Evolutionary conservation across 2,113 vertebrate species (phyloP).

Genomic region (Notarius quadriscutis): DNA sequence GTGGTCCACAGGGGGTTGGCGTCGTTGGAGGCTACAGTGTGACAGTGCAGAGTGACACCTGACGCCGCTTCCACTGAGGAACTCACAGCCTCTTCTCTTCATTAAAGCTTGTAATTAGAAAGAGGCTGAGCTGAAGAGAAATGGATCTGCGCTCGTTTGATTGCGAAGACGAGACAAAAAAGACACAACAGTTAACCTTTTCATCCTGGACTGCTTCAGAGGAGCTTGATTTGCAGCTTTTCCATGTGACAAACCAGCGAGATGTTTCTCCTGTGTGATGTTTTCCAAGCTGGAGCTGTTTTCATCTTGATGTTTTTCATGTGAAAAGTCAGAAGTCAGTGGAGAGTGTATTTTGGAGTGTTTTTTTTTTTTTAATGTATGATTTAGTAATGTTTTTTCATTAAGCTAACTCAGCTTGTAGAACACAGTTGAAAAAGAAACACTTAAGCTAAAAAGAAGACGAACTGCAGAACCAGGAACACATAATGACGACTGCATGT

Average conservation of each 20-base stretch:
- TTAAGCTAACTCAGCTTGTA: conserved; percentile 21
- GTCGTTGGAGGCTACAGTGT: background rate
- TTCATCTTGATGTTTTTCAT: background rate
- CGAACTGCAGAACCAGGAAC: background rate
- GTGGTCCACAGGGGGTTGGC: background rate
- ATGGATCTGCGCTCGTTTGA: conserved; percentile 22
- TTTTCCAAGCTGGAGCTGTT: background rate
- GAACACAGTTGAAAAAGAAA: conserved; percentile 21
- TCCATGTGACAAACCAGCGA: conserved; percentile 11
- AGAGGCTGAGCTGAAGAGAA: conserved; percentile 48
- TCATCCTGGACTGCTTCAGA: conserved; percentile 31
- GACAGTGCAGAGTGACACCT: conserved; percentile 57
- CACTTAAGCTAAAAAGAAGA: background rate
- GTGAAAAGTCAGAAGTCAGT: background rate
- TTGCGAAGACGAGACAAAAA: conserved; percentile 37
- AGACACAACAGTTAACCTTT: conserved; percentile 34
- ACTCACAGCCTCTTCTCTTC: conserved; percentile 72
- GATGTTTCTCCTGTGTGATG: conserved; percentile 7
- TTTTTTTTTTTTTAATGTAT: background rate
- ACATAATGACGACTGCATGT: background rate
- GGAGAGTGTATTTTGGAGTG: background rate
- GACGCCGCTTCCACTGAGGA: conserved; percentile 57
- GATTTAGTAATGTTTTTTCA: background rate
- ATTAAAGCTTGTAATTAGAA: conserved; percentile 63
- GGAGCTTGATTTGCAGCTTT: conserved; percentile 37